phyloP scores from a whole-genome alignment of 2,888 invertebrate genomes.

The Cyclophora albipunctata region DNA sequence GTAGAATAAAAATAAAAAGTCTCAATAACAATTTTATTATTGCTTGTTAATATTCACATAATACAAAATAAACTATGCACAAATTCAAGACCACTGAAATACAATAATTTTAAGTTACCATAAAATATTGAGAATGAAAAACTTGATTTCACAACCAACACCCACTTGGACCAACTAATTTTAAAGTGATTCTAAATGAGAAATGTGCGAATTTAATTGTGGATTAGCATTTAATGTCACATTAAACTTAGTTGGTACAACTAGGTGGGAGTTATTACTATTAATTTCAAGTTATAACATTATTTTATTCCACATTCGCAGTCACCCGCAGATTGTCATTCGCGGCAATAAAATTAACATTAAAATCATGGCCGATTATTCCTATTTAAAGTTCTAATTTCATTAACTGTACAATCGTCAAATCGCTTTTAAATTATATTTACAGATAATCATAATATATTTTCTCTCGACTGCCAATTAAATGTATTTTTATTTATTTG shows the following conservation, averaged over 20 bases:
- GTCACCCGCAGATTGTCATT: conserved; percentile 47
- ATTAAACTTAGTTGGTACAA: no score
- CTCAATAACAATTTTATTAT: conserved; percentile 78
- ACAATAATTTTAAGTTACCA: conserved; percentile 44
- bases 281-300: conserved; percentile 40
- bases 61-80: conserved; percentile 82
- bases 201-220: no score
- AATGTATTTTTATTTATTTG: conserved; percentile 10
- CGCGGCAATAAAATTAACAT: conserved; percentile 39
- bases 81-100: conserved; percentile 69
- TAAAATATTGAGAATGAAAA: conserved; percentile 49
- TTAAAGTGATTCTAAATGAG: no score
- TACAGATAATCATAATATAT: conserved; percentile 44
- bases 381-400: conserved; percentile 48
- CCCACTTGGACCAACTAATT: no score
- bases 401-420: conserved; percentile 60
- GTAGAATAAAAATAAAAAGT: conserved; percentile 33
- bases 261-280: no score
- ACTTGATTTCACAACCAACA: conserved; percentile 30
- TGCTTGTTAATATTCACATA: conserved; percentile 80
- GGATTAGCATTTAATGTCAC: no score
- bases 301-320: conserved; percentile 26
- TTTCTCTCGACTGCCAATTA: conserved; percentile 26
- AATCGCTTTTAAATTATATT: conserved; percentile 42
- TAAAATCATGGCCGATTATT: conserved; percentile 58